These are phyloP conservation scores for Hippotragus niger DNA, from an alignment of 2,113 vertebrate genomes.

Conservation along the genomic window DNA sequence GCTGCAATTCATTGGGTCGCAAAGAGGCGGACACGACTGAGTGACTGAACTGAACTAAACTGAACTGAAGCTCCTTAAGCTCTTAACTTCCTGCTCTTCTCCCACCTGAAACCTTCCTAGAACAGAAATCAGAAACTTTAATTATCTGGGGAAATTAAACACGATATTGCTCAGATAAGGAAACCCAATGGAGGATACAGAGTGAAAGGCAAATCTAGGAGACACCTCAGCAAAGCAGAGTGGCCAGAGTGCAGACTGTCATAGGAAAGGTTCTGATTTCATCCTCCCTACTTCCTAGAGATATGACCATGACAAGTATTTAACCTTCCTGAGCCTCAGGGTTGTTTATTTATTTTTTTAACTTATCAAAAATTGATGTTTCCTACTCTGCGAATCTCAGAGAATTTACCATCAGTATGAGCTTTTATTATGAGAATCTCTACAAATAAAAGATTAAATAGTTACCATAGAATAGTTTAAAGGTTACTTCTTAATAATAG, in stretches of 20 bases:
- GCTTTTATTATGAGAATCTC: neutral
- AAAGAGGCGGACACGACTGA: no score
- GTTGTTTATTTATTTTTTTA: neutral
- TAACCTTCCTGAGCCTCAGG: neutral
- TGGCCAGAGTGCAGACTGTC: neutral
- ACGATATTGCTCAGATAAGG: neutral
- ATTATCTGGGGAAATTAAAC: conserved; percentile 6
- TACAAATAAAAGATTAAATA: neutral
- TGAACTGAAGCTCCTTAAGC: neutral
- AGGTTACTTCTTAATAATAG: neutral
- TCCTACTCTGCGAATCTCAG: neutral
- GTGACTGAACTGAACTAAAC: no score
- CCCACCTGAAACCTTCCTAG: neutral
- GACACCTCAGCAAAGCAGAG: neutral
- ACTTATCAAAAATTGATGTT: neutral
- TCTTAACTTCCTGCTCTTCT: neutral
- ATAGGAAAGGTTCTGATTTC: neutral
- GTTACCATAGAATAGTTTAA: neutral
- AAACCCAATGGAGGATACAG: neutral
- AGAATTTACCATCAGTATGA: neutral
- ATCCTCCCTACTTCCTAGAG: neutral
- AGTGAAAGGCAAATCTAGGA: neutral
- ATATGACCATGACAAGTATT: neutral
- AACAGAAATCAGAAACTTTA: neutral
- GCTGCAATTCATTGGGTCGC: no score